Evolutionary conservation across 2,113 vertebrate species (phyloP), one percentile per base, ranked within the genome.

Genomic region (Alosa alosa): DNA sequence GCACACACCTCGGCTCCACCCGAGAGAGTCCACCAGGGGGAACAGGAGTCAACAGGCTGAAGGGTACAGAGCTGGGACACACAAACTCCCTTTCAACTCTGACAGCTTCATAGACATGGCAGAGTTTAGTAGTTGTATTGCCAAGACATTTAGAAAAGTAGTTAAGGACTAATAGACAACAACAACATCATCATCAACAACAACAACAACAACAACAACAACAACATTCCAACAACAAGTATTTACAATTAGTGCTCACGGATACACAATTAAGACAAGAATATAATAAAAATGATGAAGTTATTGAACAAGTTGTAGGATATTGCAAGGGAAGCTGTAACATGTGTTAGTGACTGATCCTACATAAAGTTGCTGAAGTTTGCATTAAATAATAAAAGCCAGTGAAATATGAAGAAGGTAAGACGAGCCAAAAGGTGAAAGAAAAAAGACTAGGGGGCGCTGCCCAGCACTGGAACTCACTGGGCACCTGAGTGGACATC

Each of bases 351-450:
- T 31, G 11, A 18, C 31, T 17, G 25, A 15, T 36, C 72, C 13
- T 78, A 41, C 72, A 72, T 31, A 78, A 78, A 78, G 72, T 36
- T 39, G 72, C 13, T 11, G 10, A 39, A 15, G 25, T 18, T 15
- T 41, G 31, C 72, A 78, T 78, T 78, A 78, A 78, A 78, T 78
- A 78, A 78, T 78, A 39, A 78, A 36, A 36, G 25, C 72, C 10
- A 17, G 72, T 78, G 72, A 78, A 78, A 78, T 39, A 36, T 78
- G 72, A 78, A 78, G 25, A 78, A 78, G 72, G 72, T 36, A 78
- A 78, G 72, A 41, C 15, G 15, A 78, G 31, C 11, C 72, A 0
- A 36, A 1, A 3, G 13, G 72, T 78, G 72, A 78, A 25, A 78
- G 72, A 15, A 15, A 39, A 78, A 17, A 78, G 13, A 17, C 2